Percentiles rank a stretch among this genome's conserved stretches.
Conservation (phyloP, 2,888 invertebrate species). For the Phortica magna region DNA sequence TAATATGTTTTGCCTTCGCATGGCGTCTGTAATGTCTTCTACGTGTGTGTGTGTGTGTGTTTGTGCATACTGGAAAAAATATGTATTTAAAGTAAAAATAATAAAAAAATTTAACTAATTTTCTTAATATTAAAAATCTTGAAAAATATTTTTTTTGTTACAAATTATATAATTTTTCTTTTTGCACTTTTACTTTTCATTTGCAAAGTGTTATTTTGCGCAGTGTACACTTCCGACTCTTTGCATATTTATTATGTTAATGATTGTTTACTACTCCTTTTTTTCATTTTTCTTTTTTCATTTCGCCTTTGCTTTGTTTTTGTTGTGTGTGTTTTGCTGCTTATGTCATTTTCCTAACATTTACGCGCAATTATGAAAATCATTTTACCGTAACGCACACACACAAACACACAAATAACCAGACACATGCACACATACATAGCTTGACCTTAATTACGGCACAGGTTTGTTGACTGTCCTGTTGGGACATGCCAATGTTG, state of each 20-base stretch:
- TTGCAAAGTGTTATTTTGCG: neutral
- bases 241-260: constrained; percentile 19
- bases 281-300: neutral
- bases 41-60: neutral
- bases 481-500: constrained; percentile 30
- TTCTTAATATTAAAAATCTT: too few relatives aligned
- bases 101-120: neutral
- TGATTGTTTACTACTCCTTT: neutral
- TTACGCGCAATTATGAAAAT: constrained; percentile 42
- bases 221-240: neutral
- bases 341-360: constrained; percentile 39
- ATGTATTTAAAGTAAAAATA: neutral
- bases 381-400: neutral
- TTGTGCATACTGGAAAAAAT: neutral
- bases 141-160: neutral
- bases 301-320: neutral
- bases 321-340: neutral
- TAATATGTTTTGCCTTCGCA: neutral
- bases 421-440: constrained; percentile 26
- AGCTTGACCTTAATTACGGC: constrained; percentile 57
- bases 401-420: neutral
- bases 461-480: constrained; percentile 36
- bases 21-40: neutral
- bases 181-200: neutral
- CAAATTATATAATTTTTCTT: neutral